phyloP scores from a whole-genome alignment of 2,113 vertebrate genomes.

The Proterorhinus semilunaris region DNA sequence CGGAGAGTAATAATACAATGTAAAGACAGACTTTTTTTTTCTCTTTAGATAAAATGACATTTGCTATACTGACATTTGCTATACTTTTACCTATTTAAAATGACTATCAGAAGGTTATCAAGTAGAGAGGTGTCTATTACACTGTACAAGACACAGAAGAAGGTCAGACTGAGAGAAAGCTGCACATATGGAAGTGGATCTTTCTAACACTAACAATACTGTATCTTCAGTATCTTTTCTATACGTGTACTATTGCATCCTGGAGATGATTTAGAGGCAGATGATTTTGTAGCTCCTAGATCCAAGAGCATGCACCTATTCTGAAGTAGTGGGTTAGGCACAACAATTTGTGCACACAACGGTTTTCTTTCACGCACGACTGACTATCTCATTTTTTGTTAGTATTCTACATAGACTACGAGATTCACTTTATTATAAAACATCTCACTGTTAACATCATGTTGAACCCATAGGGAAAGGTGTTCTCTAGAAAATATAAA shows the following conservation, averaged over 20 bases:
- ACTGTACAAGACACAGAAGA: neutral
- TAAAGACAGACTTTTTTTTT: neutral
- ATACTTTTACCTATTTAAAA: neutral
- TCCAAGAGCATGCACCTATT: no score
- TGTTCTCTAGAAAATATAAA: neutral
- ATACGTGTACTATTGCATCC: neutral
- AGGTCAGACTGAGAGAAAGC: neutral
- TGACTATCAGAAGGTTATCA: neutral
- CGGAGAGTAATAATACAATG: neutral
- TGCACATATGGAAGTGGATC: neutral
- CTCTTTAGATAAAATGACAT: neutral
- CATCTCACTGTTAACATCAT: no score
- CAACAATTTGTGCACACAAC: no score
- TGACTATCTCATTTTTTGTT: no score
- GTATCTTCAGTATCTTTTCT: no score
- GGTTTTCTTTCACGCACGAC: no score
- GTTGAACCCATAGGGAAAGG: no score
- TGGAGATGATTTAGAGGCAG: neutral
- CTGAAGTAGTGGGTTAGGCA: no score
- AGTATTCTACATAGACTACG: no score
- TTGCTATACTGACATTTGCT: neutral
- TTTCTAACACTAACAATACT: no score
- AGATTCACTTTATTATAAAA: no score
- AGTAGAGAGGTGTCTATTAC: neutral
- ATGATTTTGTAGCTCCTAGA: no score